Evolutionary conservation across 1,140 invertebrate species (phyloP).

Genomic region (Gonatopus flavifemur): DNA sequence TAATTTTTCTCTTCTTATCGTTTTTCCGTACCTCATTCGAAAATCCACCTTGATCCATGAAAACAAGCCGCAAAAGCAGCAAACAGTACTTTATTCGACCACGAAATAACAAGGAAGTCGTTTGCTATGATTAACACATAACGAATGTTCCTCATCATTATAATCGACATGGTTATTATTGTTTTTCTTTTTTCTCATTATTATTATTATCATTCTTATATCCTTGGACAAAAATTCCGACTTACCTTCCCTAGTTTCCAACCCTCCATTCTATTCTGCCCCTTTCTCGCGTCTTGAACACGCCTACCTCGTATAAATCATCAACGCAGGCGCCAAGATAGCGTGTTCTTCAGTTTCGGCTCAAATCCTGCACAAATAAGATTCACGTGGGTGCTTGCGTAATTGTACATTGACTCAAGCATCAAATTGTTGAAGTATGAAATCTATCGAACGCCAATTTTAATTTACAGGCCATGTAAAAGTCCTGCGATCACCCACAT

Average conservation of each 20-base stretch:
- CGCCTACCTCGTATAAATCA: slow-evolving; percentile 39
- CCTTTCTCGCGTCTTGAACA: slow-evolving; percentile 11
- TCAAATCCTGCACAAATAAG: slow-evolving; percentile 48
- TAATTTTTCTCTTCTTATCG: neutral
- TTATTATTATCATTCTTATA: too few species aligned
- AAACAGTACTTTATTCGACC: slow-evolving; percentile 44
- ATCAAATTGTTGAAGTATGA: too few species aligned
- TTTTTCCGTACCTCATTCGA: neutral
- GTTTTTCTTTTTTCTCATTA: too few species aligned
- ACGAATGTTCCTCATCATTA: too few species aligned
- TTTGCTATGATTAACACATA: too few species aligned
- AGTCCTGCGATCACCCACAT: too few species aligned
- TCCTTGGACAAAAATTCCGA: too few species aligned
- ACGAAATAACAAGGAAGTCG: slow-evolving; percentile 45
- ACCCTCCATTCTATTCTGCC: neutral
- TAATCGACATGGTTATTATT: too few species aligned
- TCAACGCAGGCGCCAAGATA: slow-evolving; percentile 43
- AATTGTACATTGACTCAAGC: too few species aligned
- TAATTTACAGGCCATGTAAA: slow-evolving; percentile 7
- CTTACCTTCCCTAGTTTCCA: neutral
- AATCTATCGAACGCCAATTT: slow-evolving; percentile 22
- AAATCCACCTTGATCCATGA: slow-evolving; percentile 29
- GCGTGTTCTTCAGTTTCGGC: slow-evolving; percentile 29
- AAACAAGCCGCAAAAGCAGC: slow-evolving; percentile 43
- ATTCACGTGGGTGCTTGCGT: too few species aligned